Evolutionary conservation across 2,888 invertebrate species (phyloP), one percentile per base, ranked within the genome.

Genomic region (Ophion ellenae): DNA sequence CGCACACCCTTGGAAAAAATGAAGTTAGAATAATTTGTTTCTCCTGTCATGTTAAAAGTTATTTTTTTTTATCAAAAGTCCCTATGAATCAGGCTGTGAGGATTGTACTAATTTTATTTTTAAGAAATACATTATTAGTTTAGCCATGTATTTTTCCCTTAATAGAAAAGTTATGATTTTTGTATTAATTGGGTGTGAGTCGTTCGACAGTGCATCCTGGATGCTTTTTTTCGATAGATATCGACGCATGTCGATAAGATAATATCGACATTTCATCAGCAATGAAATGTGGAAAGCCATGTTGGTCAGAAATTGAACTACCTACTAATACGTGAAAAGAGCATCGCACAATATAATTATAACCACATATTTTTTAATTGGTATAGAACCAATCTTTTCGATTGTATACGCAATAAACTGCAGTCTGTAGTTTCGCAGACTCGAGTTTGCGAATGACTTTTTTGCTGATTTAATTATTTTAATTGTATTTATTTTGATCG

Each of bases 211-310:
- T 61, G 20, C 20, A 61, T 24, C 20, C 11, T 24, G 10, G 24
- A 61, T 61, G 9, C 20, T 17, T 24, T 61, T 61, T 9, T 70
- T 11, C 47, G 28, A 5, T 70, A 11, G 24, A 70, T 32, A n/a
- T 28, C 57, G 61, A 24, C 24, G 20, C 9, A 28, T n/a, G 7
- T n/a, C 14, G 53, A 57, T 71, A 53, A 53, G 53, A 71, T 71
- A 24, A 57, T 73, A 61, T 73, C 61, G 36, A 61, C 40, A n/a
- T 71, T 57, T 71, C 71, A 57, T 36, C 20, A 7, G 24, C 28
- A 14, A 14, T 20, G 61, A 6, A 61, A 73, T 73, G 57, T 73
- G 28, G 11, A 36, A 73, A 32, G 11, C n/a, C n/a, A 32, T 9
- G 64, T 32, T 64, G 64, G 32, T 32, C 4, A 64, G 20, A 61